Evolutionary conservation across 2,888 invertebrate genomes (phyloP).

Genomic region (Dolichopus griseipennis): DNA sequence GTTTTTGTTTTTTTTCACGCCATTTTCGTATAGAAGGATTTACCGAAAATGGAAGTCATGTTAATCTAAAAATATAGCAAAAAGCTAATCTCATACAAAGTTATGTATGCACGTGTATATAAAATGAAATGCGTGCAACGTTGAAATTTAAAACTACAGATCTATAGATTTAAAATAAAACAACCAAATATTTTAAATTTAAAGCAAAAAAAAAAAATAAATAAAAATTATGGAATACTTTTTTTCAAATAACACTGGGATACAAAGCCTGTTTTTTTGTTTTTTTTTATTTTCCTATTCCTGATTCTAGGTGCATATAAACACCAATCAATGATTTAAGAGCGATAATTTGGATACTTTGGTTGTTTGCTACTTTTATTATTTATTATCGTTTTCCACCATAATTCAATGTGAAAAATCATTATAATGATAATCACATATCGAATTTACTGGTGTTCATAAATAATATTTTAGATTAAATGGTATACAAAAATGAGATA

Average conservation of each 20-base stretch:
- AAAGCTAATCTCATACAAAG: too few relatives aligned
- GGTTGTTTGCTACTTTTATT: neutral
- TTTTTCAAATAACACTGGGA: neutral
- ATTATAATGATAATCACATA: constrained; percentile 2
- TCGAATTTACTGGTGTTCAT: neutral
- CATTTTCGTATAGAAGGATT: neutral
- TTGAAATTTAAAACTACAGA: too few relatives aligned
- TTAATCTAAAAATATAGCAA: neutral
- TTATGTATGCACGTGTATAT: neutral
- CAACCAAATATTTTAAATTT: neutral
- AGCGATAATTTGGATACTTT: neutral
- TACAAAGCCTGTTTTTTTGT: neutral
- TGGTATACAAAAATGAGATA: too few relatives aligned
- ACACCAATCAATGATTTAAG: neutral
- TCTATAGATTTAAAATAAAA: too few relatives aligned
- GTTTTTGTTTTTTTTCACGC: too few relatives aligned
- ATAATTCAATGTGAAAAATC: neutral
- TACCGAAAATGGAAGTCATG: constrained; percentile 3
- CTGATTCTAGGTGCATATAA: neutral
- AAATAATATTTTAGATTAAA: neutral
- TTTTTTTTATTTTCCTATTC: neutral
- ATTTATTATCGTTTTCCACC: neutral
- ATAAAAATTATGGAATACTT: neutral
- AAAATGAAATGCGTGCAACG: neutral
- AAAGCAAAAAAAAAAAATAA: neutral